These are phyloP conservation scores for Protonibea diacanthus DNA, from an alignment of 2,797 vertebrate genomes.

Conservation along the genomic window DNA sequence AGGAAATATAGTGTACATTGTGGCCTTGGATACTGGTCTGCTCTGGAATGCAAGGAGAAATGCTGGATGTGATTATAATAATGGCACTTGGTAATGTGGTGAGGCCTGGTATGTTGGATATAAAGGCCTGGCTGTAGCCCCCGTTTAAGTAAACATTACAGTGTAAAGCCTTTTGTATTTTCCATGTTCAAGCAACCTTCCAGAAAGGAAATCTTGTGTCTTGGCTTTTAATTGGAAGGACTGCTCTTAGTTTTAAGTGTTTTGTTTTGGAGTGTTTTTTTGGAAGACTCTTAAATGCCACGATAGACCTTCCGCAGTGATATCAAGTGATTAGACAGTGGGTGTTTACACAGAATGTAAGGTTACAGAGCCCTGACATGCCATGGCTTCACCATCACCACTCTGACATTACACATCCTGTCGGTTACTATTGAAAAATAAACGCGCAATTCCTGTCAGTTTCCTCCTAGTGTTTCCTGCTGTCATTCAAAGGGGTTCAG, in stretches of 20 bases:
- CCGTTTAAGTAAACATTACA: conserved; percentile 19
- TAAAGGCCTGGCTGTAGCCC: conserved; percentile 13
- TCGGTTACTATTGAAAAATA: conserved; percentile 45
- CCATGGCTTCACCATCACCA: neutral
- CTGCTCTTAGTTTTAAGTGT: neutral
- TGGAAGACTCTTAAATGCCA: neutral
- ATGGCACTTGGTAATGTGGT: conserved; percentile 38
- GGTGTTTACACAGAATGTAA: conserved; percentile 29
- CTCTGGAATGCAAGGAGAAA: conserved; percentile 29
- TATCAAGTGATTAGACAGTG: neutral
- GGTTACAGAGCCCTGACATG: conserved; percentile 41
- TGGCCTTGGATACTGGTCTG: conserved; percentile 17
- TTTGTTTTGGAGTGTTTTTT: conserved; percentile 1
- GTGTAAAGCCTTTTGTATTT: conserved; percentile 18
- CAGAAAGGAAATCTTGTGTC: neutral
- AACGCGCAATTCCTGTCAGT: conserved; percentile 48
- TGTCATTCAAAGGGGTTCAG: conserved; percentile 50
- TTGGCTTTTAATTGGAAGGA: neutral
- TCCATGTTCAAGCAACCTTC: neutral
- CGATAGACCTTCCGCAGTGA: neutral
- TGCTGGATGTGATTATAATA: conserved; percentile 51
- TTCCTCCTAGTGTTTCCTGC: conserved; percentile 70
- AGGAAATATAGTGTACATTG: neutral
- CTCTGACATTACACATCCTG: conserved; percentile 67
- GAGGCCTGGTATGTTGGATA: conserved; percentile 34